Evolutionary conservation across 1,140 invertebrate species (phyloP), one percentile per base, ranked within the genome.

Genomic region (Luehdorfia chinensis): DNA sequence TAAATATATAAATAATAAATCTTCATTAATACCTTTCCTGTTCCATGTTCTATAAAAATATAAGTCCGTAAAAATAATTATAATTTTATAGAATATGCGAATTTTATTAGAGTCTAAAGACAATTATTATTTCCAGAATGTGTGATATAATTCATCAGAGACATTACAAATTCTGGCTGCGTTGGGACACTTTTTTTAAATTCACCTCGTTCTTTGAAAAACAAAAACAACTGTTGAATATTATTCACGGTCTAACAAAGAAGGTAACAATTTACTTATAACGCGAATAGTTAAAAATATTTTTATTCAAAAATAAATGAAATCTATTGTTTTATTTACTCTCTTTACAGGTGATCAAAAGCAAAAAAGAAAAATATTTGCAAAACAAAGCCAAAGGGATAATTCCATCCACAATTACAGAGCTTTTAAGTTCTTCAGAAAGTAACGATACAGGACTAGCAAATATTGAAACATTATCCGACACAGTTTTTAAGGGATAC

Each of bases 81-180:
- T 34, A 21, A 33, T 30, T 16, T 2, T 15, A n/a, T n/a, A n/a
- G n/a, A n/a, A n/a, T n/a, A n/a, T n/a, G n/a, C n/a, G n/a, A n/a
- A n/a, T n/a, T n/a, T n/a, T n/a, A n/a, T n/a, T n/a, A n/a, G n/a
- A n/a, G n/a, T n/a, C n/a, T n/a, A n/a, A n/a, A n/a, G n/a, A n/a
- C n/a, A n/a, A n/a, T n/a, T n/a, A 31, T 50, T 8, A 23, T 67
- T 75, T 84, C 21, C 54, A 93, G 92, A 56, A 90, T 93, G 91
- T 93, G 92, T 55, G 90, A 93, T 37, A 91, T 94, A 5, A 87
- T 93, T 34, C 92, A 93, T 57, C 89, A 89, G 60, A 87, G 92
- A 12, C 90, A 91, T 50, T 90, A 90, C 58, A 90, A 92, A 55
- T 51, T 92, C 1, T 83, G 90, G 55, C 65, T 92, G 27, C 62